Evolutionary conservation across 2,888 invertebrate species (phyloP).

Genomic region (Nineta flava): DNA sequence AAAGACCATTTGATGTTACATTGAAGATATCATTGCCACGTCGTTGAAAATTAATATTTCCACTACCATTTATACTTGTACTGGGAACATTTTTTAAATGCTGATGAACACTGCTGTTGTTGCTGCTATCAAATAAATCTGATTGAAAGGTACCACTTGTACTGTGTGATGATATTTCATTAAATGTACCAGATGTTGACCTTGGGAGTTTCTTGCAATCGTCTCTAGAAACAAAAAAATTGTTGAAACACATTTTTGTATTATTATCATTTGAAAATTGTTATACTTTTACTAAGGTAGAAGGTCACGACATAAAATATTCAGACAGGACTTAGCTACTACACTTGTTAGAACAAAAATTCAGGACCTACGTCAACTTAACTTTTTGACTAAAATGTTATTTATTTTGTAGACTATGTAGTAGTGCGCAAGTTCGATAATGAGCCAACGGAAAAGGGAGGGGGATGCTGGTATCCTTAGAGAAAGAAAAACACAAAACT

Average conservation of each 20-base stretch:
- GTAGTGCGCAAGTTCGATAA: no score
- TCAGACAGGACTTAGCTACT: no score
- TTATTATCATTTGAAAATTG: background rate
- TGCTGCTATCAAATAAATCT: slow-evolving; percentile 1
- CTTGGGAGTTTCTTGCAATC: slow-evolving; percentile 25
- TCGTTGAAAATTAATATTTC: background rate
- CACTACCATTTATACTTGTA: background rate
- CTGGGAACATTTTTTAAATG: background rate
- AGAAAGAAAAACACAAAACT: no score
- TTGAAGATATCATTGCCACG: background rate
- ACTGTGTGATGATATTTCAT: slow-evolving; percentile 9
- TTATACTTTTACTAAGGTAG: no score
- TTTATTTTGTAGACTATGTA: no score
- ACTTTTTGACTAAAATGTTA: no score
- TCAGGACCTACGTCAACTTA: no score
- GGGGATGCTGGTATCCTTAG: no score
- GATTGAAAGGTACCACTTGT: slow-evolving; percentile 2
- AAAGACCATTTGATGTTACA: slow-evolving; percentile 11
- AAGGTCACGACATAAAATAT: no score
- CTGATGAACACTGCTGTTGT: background rate
- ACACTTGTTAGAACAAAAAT: no score
- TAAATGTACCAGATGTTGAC: slow-evolving; percentile 30
- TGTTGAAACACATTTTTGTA: background rate
- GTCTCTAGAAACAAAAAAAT: slow-evolving; percentile 27
- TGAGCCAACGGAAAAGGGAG: no score